These are phyloP conservation scores for Drosophila meridionalis DNA, from an alignment of 2,888 invertebrate species.

Conservation along the genomic window DNA sequence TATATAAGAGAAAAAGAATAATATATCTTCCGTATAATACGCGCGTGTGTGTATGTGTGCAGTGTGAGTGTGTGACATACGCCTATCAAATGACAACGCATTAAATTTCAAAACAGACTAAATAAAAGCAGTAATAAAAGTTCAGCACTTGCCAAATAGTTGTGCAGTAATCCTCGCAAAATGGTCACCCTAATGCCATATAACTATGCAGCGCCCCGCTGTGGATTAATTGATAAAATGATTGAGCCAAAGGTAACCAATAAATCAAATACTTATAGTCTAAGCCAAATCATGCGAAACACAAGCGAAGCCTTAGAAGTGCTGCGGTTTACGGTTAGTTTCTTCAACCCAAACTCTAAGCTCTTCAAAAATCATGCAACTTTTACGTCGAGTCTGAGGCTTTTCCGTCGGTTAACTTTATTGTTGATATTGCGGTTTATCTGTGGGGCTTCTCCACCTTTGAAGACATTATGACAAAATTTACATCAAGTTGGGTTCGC, in stretches of 20 bases:
- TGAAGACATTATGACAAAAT: constrained; percentile 14
- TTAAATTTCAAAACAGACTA: constrained; percentile 51
- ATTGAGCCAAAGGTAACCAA: constrained; percentile 85
- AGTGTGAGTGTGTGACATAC: constrained; percentile 12
- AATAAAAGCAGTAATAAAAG: constrained; percentile 5
- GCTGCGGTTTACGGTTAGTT: constrained; percentile 42
- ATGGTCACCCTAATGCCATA: constrained; percentile 85
- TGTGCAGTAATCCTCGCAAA: constrained; percentile 57
- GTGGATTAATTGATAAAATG: constrained; percentile 86
- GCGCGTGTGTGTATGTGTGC: constrained; percentile 21
- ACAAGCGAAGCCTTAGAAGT: constrained; percentile 65
- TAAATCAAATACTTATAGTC: constrained; percentile 5
- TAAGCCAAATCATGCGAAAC: constrained; percentile 16
- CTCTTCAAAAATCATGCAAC: constrained; percentile 20
- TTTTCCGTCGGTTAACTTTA: constrained; percentile 50
- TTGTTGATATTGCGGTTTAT: constrained; percentile 33
- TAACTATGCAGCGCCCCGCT: constrained; percentile 85
- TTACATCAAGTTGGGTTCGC: neutral
- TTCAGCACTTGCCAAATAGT: constrained; percentile 11
- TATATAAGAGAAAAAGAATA: neutral
- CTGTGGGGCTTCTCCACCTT: constrained; percentile 46
- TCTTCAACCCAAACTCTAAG: constrained; percentile 13
- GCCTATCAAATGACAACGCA: constrained; percentile 46
- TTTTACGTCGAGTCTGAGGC: constrained; percentile 29
- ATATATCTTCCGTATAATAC: constrained; percentile 6